Base-by-base conservation (phyloP, 2,888 invertebrate species). In the Bembecia ichneumoniformis region DNA sequence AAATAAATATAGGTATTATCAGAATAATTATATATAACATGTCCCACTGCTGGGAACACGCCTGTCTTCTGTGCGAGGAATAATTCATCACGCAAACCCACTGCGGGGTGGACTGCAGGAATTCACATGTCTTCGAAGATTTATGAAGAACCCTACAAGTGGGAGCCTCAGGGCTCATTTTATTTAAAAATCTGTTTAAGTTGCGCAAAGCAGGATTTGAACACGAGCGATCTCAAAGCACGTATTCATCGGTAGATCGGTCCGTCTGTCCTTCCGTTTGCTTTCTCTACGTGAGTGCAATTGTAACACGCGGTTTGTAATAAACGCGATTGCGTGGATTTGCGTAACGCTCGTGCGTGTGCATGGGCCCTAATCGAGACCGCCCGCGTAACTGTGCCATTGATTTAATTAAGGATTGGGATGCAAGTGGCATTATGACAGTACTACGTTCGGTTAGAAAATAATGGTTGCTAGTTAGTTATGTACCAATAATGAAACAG, bases 231-330 rank as follows among this genome's bases (percentile, higher is more conserved):
- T 71, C 66, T 65, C 68, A 56, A 65, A 67, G 68, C 80, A 78
- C 76, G 78, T 78, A 68, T 63, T 57, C 53, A 45, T 40, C 47
- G 47, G 57, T 58, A 66, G 66, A 67, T 72, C 61, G 58, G 60
- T 64, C 59, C 45, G 64, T 60, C 57, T 55, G 68, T 76, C 73
- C 73, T 73, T 80, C 76, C 79, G 79, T 74, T 71, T 60, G 66
- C 83, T 84, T 84, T 84, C 86, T 77, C 73, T 72, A 60, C 83
- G 82, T 81, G 86, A 71, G 63, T 65, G 75, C 68, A 77, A 76
- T 83, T 11, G 40, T 46, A 36, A 46, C 9, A 15, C 3, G 28
- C 4, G 13, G 48, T 58, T 55, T 49, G 55, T 58, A 53, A 57
- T 58, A 55, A 57, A 58, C 55, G 35, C 53, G 46, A 55, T 58